A percentile compares a stretch with the other conserved stretches of the same genome.
These are phyloP conservation scores for Cheumatopsyche charites DNA, from an alignment of 1,140 invertebrate genomes.

Conservation along the genomic window DNA sequence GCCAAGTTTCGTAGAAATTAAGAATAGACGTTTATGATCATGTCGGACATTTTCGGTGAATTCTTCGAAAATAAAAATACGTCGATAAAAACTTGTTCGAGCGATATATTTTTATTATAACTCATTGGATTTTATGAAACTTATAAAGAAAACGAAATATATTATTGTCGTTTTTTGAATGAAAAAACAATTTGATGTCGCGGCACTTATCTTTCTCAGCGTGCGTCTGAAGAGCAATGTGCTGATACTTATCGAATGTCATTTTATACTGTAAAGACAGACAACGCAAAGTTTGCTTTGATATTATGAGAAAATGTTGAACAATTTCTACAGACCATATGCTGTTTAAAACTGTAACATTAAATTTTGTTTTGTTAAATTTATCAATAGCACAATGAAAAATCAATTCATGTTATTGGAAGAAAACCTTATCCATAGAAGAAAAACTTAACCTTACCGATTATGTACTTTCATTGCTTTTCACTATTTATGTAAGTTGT, in stretches of 20 bases:
- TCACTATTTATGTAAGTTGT: too few relatives aligned
- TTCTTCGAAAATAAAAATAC: slow-evolving; percentile 2
- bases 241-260: slow-evolving; percentile 33
- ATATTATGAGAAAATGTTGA: slow-evolving; percentile 13
- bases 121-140: slow-evolving; percentile 6
- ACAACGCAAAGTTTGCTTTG: background rate
- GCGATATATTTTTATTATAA: background rate
- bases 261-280: slow-evolving; percentile 25
- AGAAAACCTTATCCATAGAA: too few relatives aligned
- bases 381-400: too few relatives aligned
- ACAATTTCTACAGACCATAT: too few relatives aligned
- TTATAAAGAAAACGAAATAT: background rate
- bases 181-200: slow-evolving; percentile 16
- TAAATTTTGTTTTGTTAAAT: too few relatives aligned
- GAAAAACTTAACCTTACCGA: too few relatives aligned
- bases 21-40: background rate
- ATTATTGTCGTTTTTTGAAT: background rate
- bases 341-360: too few relatives aligned
- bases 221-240: slow-evolving; percentile 30
- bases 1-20: background rate
- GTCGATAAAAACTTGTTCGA: background rate
- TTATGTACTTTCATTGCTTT: too few relatives aligned
- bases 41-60: background rate
- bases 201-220: slow-evolving; percentile 23
- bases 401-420: too few relatives aligned